Conservation (phyloP, 1,140 invertebrate species). For the Pteromalus puparum region DNA sequence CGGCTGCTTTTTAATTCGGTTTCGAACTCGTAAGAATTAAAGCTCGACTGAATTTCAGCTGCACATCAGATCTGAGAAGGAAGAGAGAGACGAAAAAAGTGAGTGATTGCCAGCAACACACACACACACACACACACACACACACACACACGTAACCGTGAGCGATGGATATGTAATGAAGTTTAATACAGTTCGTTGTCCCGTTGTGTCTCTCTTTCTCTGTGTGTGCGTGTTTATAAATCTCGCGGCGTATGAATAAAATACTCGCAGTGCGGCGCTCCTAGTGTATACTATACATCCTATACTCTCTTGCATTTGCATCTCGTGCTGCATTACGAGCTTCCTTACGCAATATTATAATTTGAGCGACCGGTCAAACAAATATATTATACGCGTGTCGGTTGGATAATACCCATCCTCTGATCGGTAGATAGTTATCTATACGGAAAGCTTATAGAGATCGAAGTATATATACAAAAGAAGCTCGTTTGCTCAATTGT, state of each 20-base stretch:
- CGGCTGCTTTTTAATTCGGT: no score
- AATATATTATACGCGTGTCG: neutral
- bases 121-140: no score
- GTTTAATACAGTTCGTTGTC: constrained; percentile 42
- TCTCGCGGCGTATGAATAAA: constrained; percentile 63
- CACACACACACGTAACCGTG: neutral
- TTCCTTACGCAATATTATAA: constrained; percentile 69
- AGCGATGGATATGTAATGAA: constrained; percentile 32
- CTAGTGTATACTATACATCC: neutral
- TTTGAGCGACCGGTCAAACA: constrained; percentile 55
- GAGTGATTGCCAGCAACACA: neutral
- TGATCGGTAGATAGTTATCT: no score
- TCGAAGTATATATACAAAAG: no score
- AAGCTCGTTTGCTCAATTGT: neutral
- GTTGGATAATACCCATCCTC: no score
- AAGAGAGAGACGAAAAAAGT: neutral
- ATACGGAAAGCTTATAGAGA: no score
- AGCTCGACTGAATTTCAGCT: neutral
- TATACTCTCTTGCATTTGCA: constrained; percentile 62
- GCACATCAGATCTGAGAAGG: neutral
- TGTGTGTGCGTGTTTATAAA: neutral
- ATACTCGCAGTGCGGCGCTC: constrained; percentile 53
- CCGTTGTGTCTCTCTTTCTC: neutral
- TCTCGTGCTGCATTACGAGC: constrained; percentile 59
- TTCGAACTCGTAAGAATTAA: no score